A percentile compares a stretch with the other conserved stretches of the same genome.
Evolutionary conservation across 1,140 invertebrate species (phyloP).

Genomic region (Mesaphorura yosii): DNA sequence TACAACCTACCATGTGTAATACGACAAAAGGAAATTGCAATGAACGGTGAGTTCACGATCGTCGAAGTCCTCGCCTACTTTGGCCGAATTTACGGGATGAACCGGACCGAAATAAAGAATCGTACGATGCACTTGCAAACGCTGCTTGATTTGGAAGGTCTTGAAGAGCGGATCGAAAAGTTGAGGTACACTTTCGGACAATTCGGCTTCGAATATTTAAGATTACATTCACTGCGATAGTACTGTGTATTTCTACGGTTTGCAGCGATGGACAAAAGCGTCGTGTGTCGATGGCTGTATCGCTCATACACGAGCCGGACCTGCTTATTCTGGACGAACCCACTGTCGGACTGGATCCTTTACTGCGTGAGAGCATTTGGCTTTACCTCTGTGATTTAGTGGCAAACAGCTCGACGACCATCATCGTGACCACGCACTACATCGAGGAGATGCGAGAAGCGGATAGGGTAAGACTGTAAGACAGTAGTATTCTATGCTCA

Average conservation of each 20-base stretch:
- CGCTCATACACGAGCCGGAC: slow-evolving; percentile 82
- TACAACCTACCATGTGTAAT: too few relatives aligned
- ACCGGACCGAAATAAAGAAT: slow-evolving; percentile 34
- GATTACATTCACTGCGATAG: too few relatives aligned
- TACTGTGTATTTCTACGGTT: too few relatives aligned
- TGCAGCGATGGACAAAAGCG: slow-evolving; percentile 48
- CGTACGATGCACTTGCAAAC: slow-evolving; percentile 64
- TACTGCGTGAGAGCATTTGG: slow-evolving; percentile 25
- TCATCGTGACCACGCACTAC: slow-evolving; percentile 24
- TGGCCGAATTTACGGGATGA: slow-evolving; percentile 43
- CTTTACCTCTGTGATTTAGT: slow-evolving; percentile 17
- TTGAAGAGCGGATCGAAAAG: slow-evolving; percentile 72
- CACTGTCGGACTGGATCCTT: slow-evolving; percentile 20
- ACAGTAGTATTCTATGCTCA: slow-evolving; percentile 27
- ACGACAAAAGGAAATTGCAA: slow-evolving; percentile 62
- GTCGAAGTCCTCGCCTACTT: slow-evolving; percentile 45
- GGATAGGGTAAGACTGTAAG: slow-evolving; percentile 19
- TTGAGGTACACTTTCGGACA: slow-evolving; percentile 54
- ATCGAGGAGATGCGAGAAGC: slow-evolving; percentile 25
- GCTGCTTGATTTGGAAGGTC: slow-evolving; percentile 74
- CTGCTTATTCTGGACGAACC: slow-evolving; percentile 58
- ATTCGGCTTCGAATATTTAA: too few relatives aligned
- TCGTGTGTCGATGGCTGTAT: slow-evolving; percentile 79
- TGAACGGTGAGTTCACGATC: slow-evolving; percentile 46
- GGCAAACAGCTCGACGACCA: slow-evolving; percentile 10